Percentiles rank a stretch among this genome's conserved stretches.
Conservation (phyloP, 2,113 vertebrate species). For the Bolborhynchus lineola region DNA sequence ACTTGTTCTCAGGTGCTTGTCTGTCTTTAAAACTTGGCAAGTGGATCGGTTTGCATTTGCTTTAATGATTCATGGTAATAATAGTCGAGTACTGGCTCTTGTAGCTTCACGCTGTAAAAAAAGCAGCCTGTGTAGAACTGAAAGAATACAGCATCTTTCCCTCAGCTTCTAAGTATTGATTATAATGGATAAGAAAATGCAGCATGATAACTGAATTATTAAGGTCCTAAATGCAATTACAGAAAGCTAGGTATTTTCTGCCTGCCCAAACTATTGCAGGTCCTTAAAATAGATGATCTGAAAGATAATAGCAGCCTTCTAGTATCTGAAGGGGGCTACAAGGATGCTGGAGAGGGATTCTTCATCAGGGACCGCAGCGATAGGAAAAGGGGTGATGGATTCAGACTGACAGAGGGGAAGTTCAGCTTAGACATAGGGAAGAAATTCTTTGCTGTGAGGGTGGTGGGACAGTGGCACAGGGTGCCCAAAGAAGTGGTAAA, state of each 20-base stretch:
- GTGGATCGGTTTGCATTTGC: not conserved
- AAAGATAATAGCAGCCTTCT: not conserved
- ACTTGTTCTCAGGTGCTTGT: not conserved
- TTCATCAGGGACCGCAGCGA: not conserved
- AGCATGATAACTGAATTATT: fast-evolving
- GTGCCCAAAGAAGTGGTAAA: not conserved
- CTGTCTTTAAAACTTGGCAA: not conserved
- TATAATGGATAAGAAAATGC: not conserved
- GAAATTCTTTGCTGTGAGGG: not conserved
- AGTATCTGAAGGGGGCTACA: not conserved
- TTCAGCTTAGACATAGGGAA: not conserved
- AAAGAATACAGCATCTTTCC: not conserved
- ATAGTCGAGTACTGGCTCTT: not conserved
- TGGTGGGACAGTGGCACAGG: not conserved
- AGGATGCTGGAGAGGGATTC: not conserved
- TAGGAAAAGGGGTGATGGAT: not conserved
- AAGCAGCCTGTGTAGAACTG: not conserved
- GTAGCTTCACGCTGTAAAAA: not conserved
- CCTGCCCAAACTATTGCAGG: not conserved
- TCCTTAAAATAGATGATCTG: not conserved
- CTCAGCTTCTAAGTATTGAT: fast-evolving
- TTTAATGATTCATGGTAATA: not conserved
- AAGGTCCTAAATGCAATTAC: not conserved
- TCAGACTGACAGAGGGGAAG: not conserved
- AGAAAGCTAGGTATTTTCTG: not conserved